Evolutionary conservation across 92 coral and sea anemone species (phyloP), one percentile per base, ranked within the genome.

Genomic region (Diadumene lineata): DNA sequence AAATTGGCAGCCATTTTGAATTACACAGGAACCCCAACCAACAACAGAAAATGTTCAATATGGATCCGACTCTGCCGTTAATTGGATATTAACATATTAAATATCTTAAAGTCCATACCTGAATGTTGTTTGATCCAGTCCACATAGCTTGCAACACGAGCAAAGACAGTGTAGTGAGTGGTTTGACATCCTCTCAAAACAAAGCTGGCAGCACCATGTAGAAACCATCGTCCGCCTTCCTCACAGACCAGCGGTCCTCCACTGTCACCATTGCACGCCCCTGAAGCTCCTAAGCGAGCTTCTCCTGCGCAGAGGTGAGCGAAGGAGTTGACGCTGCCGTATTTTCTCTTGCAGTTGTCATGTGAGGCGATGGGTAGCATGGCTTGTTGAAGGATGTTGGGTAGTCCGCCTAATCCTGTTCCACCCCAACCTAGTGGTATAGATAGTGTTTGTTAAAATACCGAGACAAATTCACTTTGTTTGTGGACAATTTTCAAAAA

Each of bases 191-290:
- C 2, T 23, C 58, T 53, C 58, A 9, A 9, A 23, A 15, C 58
- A 53, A 53, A 53, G 18, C 58, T 53, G 19, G 19, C 58, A 3
- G 58, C 58, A 53, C 58, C 58, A 21, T 53, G 58, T 3, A 53
- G 2, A 4, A 53, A 15, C 58, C 58, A 53, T 13, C 58, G 58
- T 21, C 58, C 58, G 10, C 24, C 58, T 53, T 53, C 58, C 58
- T 53, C 58, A 53, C 58, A 53, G n/a, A 53, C 58, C 18, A 53
- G 19, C n/a, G 58, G 58, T 3, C 18, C 58, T 15, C 58, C 58
- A 21, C 58, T 53, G 58, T 53, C 58, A 3, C 58, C 58, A 23
- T 53, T 53, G 58, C 58, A 53, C 58, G n/a, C 58, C 58, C 58
- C 58, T 53, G 58, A 53, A 15, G 58, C 58, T 23, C 58, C 58